Conservation (phyloP, 92 coral and sea anemone species). For the Umimayanthus chanpuru region DNA sequence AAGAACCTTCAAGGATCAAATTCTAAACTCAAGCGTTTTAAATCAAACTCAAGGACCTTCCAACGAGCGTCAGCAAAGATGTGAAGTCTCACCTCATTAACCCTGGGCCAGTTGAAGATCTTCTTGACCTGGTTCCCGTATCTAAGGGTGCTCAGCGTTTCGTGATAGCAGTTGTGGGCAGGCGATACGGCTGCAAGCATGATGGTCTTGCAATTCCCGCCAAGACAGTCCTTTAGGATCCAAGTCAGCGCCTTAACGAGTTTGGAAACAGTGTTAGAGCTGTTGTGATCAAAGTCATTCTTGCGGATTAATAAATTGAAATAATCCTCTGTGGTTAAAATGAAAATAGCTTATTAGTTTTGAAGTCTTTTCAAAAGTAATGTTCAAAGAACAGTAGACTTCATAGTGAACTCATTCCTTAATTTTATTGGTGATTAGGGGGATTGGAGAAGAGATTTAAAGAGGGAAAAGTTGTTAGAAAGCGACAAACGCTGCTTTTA, state of each 20-base stretch:
- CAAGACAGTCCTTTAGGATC: slow-evolving; percentile 96
- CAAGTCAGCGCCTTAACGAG: slow-evolving; percentile 81
- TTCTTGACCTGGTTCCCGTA: slow-evolving; percentile 94
- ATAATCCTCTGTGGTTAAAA: no score
- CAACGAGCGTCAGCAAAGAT: no score
- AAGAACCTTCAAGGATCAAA: no score
- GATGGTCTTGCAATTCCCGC: slow-evolving; percentile 92
- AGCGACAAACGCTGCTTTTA: no score
- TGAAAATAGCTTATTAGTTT: no score
- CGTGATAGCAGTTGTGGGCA: slow-evolving; percentile 76
- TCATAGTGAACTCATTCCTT: no score
- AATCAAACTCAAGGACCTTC: not conserved
- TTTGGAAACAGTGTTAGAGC: not conserved
- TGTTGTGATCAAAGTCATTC: not conserved
- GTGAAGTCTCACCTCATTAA: slow-evolving; percentile 73
- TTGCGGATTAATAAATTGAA: no score
- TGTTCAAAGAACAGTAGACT: no score
- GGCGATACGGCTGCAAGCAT: slow-evolving; percentile 98
- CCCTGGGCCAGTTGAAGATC: slow-evolving; percentile 79
- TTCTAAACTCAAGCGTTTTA: no score
- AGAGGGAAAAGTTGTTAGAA: no score
- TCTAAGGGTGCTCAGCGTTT: slow-evolving; percentile 90
- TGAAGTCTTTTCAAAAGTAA: no score
- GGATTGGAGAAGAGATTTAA: no score
- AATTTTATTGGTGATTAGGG: not conserved